Percentiles rank a stretch among this genome's conserved stretches.
These are phyloP conservation scores for Garra rufa DNA, from an alignment of 2,113 vertebrate genomes.

Conservation along the genomic window DNA sequence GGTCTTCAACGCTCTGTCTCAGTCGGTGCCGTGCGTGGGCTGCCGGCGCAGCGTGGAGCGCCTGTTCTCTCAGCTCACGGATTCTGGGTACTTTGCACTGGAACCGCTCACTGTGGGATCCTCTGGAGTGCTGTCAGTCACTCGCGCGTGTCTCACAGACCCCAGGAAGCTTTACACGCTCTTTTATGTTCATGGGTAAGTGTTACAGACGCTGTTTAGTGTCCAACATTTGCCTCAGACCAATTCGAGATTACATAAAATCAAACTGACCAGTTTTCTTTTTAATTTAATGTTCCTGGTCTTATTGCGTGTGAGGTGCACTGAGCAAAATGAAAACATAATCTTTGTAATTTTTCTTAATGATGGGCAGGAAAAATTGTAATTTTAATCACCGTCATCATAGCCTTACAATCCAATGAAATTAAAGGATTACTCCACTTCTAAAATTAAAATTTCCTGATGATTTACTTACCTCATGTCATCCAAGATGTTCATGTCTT, in stretches of 20 bases:
- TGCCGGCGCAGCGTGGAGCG: conserved; percentile 95
- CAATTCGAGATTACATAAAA: not conserved
- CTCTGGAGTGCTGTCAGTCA: conserved; percentile 89
- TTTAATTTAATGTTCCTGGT: not conserved
- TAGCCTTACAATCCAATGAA: not conserved
- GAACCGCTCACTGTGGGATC: conserved; percentile 92
- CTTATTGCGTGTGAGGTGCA: too few relatives aligned
- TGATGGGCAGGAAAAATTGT: not conserved
- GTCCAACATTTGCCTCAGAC: not conserved
- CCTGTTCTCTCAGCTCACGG: conserved; percentile 93
- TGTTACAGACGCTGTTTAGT: not conserved
- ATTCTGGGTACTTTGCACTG: conserved; percentile 91
- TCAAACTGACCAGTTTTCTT: not conserved
- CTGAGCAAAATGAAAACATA: not conserved
- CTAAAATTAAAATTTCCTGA: too few relatives aligned
- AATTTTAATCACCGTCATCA: too few relatives aligned
- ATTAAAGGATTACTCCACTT: too few relatives aligned
- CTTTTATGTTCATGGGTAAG: conserved; percentile 95
- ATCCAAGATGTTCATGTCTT: too few relatives aligned
- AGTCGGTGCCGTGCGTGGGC: conserved; percentile 94
- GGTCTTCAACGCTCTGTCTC: conserved; percentile 87
- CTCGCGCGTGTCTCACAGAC: conserved; percentile 88
- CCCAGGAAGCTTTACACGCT: conserved; percentile 92
- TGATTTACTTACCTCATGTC: too few relatives aligned
- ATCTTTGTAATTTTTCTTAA: not conserved